phyloP scores from a whole-genome alignment of 2,113 vertebrate genomes.

The Paralichthys olivaceus region DNA sequence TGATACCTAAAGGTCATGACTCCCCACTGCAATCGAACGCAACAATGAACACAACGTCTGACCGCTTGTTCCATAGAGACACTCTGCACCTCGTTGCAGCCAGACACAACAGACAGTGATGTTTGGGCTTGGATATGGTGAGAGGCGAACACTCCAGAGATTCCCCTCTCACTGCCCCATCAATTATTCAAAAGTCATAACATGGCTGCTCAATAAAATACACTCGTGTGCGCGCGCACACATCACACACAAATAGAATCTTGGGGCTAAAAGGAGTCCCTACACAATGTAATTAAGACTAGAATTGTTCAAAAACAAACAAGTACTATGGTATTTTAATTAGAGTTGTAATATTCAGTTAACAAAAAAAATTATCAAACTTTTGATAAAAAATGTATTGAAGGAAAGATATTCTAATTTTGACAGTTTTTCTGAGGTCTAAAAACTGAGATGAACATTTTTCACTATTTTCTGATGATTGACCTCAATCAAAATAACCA shows the following conservation, averaged over 20 bases:
- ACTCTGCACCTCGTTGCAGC: conserved; percentile 1
- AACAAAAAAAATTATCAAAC: too few relatives aligned
- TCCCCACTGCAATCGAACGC: not conserved
- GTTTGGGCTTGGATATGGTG: conserved; percentile 49
- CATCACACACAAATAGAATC: not conserved
- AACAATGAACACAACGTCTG: conserved; percentile 18
- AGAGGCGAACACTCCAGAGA: conserved; percentile 62
- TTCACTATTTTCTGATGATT: too few relatives aligned
- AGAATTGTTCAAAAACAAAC: not conserved
- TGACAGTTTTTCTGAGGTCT: too few relatives aligned
- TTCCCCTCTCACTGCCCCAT: conserved; percentile 43
- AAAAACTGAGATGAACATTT: too few relatives aligned
- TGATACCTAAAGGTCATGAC: not conserved
- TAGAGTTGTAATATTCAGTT: too few relatives aligned
- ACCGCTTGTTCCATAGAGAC: conserved; percentile 14
- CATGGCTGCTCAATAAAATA: conserved; percentile 37
- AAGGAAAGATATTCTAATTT: too few relatives aligned
- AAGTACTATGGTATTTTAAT: too few relatives aligned
- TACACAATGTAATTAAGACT: not conserved
- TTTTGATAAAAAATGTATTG: too few relatives aligned
- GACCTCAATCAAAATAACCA: too few relatives aligned
- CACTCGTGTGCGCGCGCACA: conserved; percentile 1
- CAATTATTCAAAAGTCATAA: conserved; percentile 74
- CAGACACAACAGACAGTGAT: conserved; percentile 55
- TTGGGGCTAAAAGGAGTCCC: not conserved